phyloP scores from a whole-genome alignment of 2,113 vertebrate genomes.

The Scatophagus argus region DNA sequence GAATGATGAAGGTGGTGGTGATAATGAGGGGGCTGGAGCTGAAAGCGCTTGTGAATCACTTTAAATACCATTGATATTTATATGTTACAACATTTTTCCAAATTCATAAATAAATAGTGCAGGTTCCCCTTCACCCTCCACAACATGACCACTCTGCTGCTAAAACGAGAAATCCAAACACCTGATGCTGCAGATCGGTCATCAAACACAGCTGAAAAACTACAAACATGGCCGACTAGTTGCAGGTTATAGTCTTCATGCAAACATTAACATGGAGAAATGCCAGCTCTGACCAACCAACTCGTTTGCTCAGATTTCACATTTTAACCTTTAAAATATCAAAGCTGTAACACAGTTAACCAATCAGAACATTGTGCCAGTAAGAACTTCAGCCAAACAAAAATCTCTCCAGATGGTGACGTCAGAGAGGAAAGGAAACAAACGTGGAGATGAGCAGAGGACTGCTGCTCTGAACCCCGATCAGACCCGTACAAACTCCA shows the following conservation, averaged over 20 bases:
- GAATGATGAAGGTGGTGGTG: conserved; percentile 1
- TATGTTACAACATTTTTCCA: conserved; percentile 66
- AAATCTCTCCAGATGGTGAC: conserved; percentile 11
- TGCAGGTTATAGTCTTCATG: conserved; percentile 68
- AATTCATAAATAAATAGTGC: conserved; percentile 73
- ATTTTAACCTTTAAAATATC: conserved; percentile 10
- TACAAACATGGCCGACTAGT: conserved; percentile 54
- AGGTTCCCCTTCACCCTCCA: conserved; percentile 42
- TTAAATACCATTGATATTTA: conserved; percentile 63
- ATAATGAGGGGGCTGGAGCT: conserved; percentile 10
- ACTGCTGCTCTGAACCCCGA: not conserved
- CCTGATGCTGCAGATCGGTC: not conserved
- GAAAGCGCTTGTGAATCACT: conserved; percentile 51
- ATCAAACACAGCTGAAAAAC: conserved; percentile 6
- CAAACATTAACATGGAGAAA: conserved; percentile 59
- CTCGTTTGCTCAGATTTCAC: conserved; percentile 8
- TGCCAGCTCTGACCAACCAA: not conserved
- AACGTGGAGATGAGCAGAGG: not conserved
- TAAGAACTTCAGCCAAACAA: conserved; percentile 48
- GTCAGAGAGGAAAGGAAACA: not conserved
- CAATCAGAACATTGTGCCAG: conserved; percentile 44
- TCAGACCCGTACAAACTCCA: not conserved
- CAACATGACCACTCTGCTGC: not conserved
- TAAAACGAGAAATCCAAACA: conserved; percentile 6
- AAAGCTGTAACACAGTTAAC: conserved; percentile 13